Evolutionary conservation across 2,888 invertebrate species (phyloP).

Genomic region (Megamerina dolium): DNA sequence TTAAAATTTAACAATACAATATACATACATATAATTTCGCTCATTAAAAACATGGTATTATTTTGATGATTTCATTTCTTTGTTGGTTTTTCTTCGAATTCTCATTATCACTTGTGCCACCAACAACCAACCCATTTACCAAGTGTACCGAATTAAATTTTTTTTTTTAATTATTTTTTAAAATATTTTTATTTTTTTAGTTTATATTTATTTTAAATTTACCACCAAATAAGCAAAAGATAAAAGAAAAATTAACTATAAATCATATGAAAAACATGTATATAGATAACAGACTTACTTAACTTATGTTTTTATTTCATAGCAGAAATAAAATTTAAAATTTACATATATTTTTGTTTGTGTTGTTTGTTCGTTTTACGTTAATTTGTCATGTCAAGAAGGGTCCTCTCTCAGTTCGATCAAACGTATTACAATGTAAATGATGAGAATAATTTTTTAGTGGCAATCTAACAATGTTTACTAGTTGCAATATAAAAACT

Average conservation of each 20-base stretch:
- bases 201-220: not conserved
- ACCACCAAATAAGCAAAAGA: constrained; percentile 17
- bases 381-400: constrained; percentile 25
- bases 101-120: too few relatives aligned
- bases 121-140: too few relatives aligned
- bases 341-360: constrained; percentile 10
- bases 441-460: constrained; percentile 5
- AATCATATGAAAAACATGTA: constrained; percentile 34
- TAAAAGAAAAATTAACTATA: too few relatives aligned
- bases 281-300: constrained; percentile 40
- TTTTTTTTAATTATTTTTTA: constrained; percentile 5
- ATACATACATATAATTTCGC: too few relatives aligned
- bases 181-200: constrained; percentile 2
- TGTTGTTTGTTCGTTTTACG: constrained; percentile 25
- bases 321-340: too few relatives aligned
- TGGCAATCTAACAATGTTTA: constrained; percentile 1
- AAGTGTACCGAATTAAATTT: not conserved
- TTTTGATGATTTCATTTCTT: too few relatives aligned
- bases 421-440: constrained; percentile 6
- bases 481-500: not conserved
- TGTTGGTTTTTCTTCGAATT: too few relatives aligned
- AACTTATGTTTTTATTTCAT: too few relatives aligned
- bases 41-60: too few relatives aligned
- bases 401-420: constrained; percentile 38
- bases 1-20: too few relatives aligned